These are phyloP conservation scores for Tenebrio molitor DNA, from an alignment of 1,140 invertebrate species.

Conservation along the genomic window DNA sequence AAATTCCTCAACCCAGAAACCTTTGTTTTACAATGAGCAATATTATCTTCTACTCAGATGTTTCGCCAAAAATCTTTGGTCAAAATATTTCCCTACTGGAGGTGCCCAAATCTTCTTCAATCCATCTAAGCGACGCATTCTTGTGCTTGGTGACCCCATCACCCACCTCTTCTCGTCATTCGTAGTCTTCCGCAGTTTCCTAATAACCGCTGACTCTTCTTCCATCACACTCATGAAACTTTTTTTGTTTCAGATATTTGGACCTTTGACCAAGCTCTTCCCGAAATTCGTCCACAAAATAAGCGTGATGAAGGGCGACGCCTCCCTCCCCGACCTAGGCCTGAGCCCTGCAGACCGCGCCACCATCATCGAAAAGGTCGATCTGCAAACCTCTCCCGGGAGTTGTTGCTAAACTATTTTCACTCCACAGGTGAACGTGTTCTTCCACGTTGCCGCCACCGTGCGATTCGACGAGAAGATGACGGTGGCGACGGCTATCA, in stretches of 20 bases:
- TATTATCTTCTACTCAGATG: too few relatives aligned
- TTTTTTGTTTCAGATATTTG: slow-evolving; percentile 73
- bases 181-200: too few relatives aligned
- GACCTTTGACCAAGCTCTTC: slow-evolving; percentile 69
- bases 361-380: slow-evolving; percentile 72
- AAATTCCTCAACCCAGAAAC: too few relatives aligned
- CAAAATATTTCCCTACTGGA: too few relatives aligned
- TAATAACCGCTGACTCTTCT: background rate
- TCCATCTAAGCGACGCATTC: too few relatives aligned
- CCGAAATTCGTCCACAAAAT: slow-evolving; percentile 76
- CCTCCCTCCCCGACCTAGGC: slow-evolving; percentile 76
- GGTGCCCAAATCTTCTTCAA: too few relatives aligned
- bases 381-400: too few relatives aligned
- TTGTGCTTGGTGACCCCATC: too few relatives aligned
- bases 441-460: slow-evolving; percentile 78
- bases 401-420: slow-evolving; percentile 11
- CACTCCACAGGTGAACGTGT: slow-evolving; percentile 65
- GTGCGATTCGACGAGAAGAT: slow-evolving; percentile 78
- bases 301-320: slow-evolving; percentile 75
- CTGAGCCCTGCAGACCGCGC: slow-evolving; percentile 74
- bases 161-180: too few relatives aligned
- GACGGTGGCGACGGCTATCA: slow-evolving; percentile 74
- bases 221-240: too few relatives aligned
- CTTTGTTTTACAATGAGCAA: too few relatives aligned
- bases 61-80: too few relatives aligned